A percentile compares a stretch with the other conserved stretches of the same genome.
These are phyloP conservation scores for Brachyhypopomus occidentalis DNA, from an alignment of 2,113 vertebrate species.

Conservation along the genomic window DNA sequence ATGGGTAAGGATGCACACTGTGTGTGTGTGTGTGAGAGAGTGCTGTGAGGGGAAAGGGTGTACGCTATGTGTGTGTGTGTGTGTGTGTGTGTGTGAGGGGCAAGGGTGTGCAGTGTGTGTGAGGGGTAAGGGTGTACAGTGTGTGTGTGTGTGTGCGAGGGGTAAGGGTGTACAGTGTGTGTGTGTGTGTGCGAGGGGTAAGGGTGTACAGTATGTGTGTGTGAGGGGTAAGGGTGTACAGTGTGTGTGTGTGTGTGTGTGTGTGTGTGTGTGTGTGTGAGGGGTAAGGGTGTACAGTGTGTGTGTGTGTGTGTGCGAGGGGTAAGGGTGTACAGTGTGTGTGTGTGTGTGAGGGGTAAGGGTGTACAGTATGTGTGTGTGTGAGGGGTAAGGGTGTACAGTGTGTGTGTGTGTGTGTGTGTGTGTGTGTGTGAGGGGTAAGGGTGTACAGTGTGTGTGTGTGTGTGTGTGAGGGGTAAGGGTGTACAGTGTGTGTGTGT, in stretches of 20 bases:
- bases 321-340: too few species aligned
- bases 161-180: too few species aligned
- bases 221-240: neutral
- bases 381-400: neutral
- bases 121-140: neutral
- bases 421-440: too few species aligned
- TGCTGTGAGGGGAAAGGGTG: neutral
- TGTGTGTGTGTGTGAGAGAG: neutral
- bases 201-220: constrained; percentile 1
- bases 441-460: too few species aligned
- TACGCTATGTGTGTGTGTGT: neutral
- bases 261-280: constrained; percentile 15
- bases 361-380: too few species aligned
- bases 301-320: neutral
- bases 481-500: neutral
- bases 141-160: neutral
- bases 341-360: constrained; percentile 31
- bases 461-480: neutral
- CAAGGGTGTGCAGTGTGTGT: neutral
- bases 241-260: neutral
- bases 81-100: constrained; percentile 24
- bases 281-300: neutral
- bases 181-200: constrained; percentile 30
- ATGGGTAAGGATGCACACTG: neutral
- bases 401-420: neutral